Conservation (phyloP, 2,888 invertebrate species). For the Drosophila peninsularis region DNA sequence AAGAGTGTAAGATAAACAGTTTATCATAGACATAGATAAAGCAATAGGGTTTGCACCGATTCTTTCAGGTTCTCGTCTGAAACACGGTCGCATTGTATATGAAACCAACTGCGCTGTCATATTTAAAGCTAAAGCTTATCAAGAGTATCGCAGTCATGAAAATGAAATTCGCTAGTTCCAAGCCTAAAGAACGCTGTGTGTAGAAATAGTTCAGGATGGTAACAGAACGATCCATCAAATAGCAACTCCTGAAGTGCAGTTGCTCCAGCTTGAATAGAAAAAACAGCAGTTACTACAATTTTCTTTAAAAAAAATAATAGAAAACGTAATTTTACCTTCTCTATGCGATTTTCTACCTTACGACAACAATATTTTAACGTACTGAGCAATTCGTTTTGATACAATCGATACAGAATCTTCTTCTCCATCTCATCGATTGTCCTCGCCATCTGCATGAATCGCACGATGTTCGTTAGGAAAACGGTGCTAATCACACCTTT, state of each 20-base stretch:
- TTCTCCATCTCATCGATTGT: too few relatives aligned
- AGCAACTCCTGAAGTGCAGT: conserved; percentile 12
- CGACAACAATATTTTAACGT: too few relatives aligned
- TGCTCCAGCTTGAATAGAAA: conserved; percentile 17
- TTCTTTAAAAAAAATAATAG: too few relatives aligned
- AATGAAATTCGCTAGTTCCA: conserved; percentile 10
- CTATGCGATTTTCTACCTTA: too few relatives aligned
- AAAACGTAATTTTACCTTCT: not conserved
- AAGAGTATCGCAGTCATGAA: conserved; percentile 1
- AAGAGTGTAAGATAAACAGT: too few relatives aligned
- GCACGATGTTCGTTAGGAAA: too few relatives aligned
- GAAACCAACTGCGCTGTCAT: not conserved
- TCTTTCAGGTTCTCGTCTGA: not conserved
- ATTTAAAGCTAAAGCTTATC: conserved; percentile 14
- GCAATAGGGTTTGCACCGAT: not conserved
- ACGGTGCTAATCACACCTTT: too few relatives aligned
- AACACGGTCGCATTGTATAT: too few relatives aligned
- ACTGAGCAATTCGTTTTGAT: too few relatives aligned
- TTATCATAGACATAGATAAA: not conserved
- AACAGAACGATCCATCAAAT: not conserved
- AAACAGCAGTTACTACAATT: not conserved
- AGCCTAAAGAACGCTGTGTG: not conserved
- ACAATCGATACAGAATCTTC: too few relatives aligned
- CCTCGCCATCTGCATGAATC: too few relatives aligned
- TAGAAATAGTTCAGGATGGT: conserved; percentile 19